Evolutionary conservation across 2,888 invertebrate genomes (phyloP), one percentile per base, ranked within the genome.

Genomic region (Hermaeophaga mercurialis): DNA sequence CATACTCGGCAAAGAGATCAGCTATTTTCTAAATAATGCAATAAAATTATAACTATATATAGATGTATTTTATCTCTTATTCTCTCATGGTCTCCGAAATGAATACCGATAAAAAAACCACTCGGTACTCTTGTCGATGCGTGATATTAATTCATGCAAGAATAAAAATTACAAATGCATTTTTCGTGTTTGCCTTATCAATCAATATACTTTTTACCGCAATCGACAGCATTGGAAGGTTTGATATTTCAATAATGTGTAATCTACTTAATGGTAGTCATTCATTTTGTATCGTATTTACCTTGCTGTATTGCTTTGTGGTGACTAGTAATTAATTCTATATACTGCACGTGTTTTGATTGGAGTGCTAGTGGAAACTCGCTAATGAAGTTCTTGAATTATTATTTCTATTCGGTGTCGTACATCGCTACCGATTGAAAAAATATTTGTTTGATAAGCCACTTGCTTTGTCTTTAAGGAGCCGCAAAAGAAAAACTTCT

Each of bases 81-180:
- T n/a, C n/a, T n/a, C n/a, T n/a, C n/a, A n/a, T n/a, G n/a, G n/a
- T n/a, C n/a, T n/a, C n/a, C n/a, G n/a, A n/a, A n/a, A n/a, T n/a
- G n/a, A n/a, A n/a, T n/a, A 4, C 4, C 3, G 2, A 11, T 12
- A 31, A n/a, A 11, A 31, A 31, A 31, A n/a, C 2, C n/a, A 12
- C 11, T 31, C 31, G 2, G 31, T 3, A 12, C 9, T 43, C 14
- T 18, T 14, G 24, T 43, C 24, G 50, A 43, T 41, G 50, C 50
- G 43, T 50, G 43, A 31, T 55, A 49, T 55, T 63, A 70, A 67
- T 68, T 65, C 68, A 66, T 60, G 66, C 70, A 67, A 59, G 61
- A 66, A 66, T 63, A 68, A 69, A 69, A 70, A 70, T 68, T 68
- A 70, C 66, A 69, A 71, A 71, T 69, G 70, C 65, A 70, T 69